A percentile compares a stretch with the other conserved stretches of the same genome.
These are phyloP conservation scores for Tenthredo livida DNA, from an alignment of 2,888 invertebrate genomes.

Conservation along the genomic window DNA sequence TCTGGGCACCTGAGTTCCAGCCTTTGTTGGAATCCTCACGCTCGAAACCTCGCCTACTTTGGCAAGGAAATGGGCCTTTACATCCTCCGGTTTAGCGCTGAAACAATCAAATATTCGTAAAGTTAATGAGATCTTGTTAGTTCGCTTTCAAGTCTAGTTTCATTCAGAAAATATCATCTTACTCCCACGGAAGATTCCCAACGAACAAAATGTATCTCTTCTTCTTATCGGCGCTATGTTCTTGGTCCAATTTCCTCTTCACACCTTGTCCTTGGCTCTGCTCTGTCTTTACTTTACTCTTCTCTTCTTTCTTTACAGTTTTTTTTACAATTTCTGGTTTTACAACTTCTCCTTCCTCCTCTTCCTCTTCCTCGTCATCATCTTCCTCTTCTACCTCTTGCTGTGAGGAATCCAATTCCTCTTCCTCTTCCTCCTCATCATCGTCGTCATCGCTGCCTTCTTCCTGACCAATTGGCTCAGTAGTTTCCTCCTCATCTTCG, in stretches of 20 bases:
- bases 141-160: not conserved
- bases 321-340: conserved; percentile 35
- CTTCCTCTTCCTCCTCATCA: conserved; percentile 51
- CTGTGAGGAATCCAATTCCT: conserved; percentile 19
- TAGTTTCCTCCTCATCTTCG: conserved; percentile 53
- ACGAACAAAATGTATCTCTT: conserved; percentile 77
- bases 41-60: conserved; percentile 75
- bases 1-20: conserved; percentile 71
- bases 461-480: conserved; percentile 50
- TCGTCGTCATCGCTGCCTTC: conserved; percentile 50
- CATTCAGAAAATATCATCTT: conserved; percentile 57
- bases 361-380: conserved; percentile 25
- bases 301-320: conserved; percentile 30
- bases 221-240: conserved; percentile 61
- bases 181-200: conserved; percentile 78
- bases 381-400: conserved; percentile 40
- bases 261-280: conserved; percentile 17
- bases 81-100: conserved; percentile 73
- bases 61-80: conserved; percentile 77
- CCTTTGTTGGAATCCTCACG: conserved; percentile 75
- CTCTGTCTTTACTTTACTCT: not conserved
- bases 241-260: conserved; percentile 19
- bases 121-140: not conserved
- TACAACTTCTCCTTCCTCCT: conserved; percentile 6
- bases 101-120: conserved; percentile 36